Evolutionary conservation across 2,888 invertebrate genomes (phyloP).

Genomic region (Meiosimyza platycephala): DNA sequence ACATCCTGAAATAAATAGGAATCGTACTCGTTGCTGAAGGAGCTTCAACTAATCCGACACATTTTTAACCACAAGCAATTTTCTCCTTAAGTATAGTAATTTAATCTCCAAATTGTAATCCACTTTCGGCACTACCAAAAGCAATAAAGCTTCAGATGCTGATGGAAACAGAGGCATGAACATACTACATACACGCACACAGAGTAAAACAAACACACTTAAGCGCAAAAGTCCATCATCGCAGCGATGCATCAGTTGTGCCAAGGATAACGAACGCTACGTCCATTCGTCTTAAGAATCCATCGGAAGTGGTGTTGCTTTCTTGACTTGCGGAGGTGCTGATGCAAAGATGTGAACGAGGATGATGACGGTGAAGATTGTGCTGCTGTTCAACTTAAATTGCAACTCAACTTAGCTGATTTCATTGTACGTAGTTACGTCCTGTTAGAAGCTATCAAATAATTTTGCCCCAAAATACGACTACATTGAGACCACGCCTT

Average conservation of each 20-base stretch:
- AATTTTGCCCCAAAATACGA: constrained; percentile 7
- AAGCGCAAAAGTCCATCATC: constrained; percentile 9
- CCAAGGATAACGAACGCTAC: not conserved
- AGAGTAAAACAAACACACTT: not conserved
- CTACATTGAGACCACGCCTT: constrained; percentile 2
- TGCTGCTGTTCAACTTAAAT: not conserved
- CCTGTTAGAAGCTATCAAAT: constrained; percentile 19
- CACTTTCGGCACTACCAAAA: constrained; percentile 38
- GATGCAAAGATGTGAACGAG: constrained; percentile 1
- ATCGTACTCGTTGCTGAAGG: too few species aligned
- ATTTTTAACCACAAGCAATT: constrained; percentile 30
- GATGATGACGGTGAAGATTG: not conserved
- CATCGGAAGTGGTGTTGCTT: not conserved
- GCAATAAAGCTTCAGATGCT: constrained; percentile 17
- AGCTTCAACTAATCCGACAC: constrained; percentile 19
- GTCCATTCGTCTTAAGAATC: constrained; percentile 25
- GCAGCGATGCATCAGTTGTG: not conserved
- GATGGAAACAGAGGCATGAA: not conserved
- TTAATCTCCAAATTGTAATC: constrained; percentile 41
- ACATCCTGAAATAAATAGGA: too few species aligned
- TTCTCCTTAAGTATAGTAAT: constrained; percentile 34
- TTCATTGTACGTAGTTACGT: not conserved
- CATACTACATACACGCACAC: not conserved
- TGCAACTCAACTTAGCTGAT: constrained; percentile 13
- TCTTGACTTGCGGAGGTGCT: constrained; percentile 1